These are phyloP conservation scores for Eugnorisma glareosa DNA, from an alignment of 2,888 invertebrate species.

Conservation along the genomic window DNA sequence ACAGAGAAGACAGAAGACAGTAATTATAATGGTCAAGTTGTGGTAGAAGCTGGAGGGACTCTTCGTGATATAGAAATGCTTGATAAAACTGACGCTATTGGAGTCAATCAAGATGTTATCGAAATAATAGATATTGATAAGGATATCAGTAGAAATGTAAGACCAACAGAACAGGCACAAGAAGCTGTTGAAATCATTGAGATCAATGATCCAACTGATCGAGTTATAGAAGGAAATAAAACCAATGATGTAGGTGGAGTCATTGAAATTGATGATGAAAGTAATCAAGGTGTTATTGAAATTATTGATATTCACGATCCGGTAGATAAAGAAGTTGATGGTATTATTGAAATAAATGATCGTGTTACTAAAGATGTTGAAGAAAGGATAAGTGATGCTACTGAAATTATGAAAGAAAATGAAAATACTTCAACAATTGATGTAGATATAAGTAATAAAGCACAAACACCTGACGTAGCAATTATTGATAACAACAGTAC, in stretches of 20 bases:
- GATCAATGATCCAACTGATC: conserved; percentile 28
- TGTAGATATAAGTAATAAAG: background rate
- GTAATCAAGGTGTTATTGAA: conserved; percentile 7
- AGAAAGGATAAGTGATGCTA: background rate
- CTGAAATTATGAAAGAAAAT: conserved; percentile 5
- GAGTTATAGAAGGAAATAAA: background rate
- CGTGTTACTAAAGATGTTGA: background rate
- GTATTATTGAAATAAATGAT: conserved; percentile 30
- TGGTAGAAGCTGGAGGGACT: background rate
- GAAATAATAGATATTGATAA: conserved; percentile 30
- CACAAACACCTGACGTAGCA: background rate
- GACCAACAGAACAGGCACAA: background rate
- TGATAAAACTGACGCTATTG: conserved; percentile 10
- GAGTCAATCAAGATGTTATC: conserved; percentile 32
- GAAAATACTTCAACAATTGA: background rate
- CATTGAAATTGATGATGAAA: conserved; percentile 40
- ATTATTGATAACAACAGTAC: conserved; percentile 14
- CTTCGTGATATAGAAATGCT: conserved; percentile 36
- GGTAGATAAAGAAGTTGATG: background rate
- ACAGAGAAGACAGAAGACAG: conserved; percentile 10
- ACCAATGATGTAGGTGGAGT: background rate
- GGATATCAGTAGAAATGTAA: background rate
- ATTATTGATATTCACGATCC: background rate
- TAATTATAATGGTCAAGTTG: conserved; percentile 5
- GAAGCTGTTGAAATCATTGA: conserved; percentile 35